Conservation (phyloP, 2,113 vertebrate species). For the Cheilinus undulatus region DNA sequence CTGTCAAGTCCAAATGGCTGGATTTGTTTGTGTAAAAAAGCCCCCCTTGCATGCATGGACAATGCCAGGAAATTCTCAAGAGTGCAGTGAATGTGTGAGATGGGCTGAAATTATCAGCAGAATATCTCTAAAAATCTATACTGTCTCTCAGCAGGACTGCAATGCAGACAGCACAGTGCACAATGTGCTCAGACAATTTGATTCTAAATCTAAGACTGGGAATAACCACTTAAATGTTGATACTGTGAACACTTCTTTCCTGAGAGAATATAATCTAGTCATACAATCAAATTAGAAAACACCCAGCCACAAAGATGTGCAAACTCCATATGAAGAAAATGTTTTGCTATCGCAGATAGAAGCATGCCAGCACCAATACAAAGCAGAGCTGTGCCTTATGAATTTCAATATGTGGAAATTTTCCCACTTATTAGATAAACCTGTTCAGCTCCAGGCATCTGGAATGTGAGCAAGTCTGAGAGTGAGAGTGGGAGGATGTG, state of each 20-base stretch:
- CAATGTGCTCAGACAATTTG: too few relatives aligned
- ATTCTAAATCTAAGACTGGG: too few relatives aligned
- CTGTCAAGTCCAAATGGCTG: too few relatives aligned
- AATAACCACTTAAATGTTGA: too few relatives aligned
- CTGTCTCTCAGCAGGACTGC: too few relatives aligned
- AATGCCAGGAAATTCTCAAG: too few relatives aligned
- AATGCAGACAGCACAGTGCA: too few relatives aligned
- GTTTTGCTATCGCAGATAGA: neutral
- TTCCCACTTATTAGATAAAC: conserved; percentile 32
- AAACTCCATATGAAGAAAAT: neutral
- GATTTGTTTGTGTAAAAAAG: too few relatives aligned
- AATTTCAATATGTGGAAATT: conserved; percentile 41
- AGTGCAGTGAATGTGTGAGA: too few relatives aligned
- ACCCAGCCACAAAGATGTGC: neutral
- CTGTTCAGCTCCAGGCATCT: conserved; percentile 28
- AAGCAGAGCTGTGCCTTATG: neutral
- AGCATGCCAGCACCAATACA: neutral
- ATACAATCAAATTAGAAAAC: neutral
- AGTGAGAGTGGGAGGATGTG: conserved; percentile 14
- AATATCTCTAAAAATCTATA: too few relatives aligned
- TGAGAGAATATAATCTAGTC: neutral
- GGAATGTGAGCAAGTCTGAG: neutral
- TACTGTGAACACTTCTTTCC: neutral
- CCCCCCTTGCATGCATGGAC: too few relatives aligned
- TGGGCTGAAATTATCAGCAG: too few relatives aligned